These are phyloP conservation scores for Sclerurus mexicanus DNA, from an alignment of 2,113 vertebrate species.

Conservation along the genomic window DNA sequence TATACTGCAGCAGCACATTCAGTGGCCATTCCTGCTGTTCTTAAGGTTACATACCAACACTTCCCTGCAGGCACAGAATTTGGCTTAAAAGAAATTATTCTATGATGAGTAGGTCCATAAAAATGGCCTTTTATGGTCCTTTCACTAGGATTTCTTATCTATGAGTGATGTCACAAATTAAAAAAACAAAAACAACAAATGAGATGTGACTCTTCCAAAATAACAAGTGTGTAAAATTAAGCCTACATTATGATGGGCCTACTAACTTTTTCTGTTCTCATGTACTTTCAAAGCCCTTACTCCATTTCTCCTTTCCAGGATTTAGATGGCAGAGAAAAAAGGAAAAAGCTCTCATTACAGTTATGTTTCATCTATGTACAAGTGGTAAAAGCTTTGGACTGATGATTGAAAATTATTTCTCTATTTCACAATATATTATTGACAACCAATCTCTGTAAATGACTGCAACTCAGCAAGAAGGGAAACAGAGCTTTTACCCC, in stretches of 20 bases:
- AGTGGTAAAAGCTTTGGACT: neutral
- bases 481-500: neutral
- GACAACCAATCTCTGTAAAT: neutral
- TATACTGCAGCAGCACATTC: neutral
- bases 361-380: neutral
- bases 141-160: neutral
- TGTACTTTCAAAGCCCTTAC: neutral
- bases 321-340: neutral
- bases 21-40: neutral
- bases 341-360: neutral
- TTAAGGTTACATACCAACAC: neutral
- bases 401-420: neutral
- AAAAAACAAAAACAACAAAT: neutral
- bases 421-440: neutral
- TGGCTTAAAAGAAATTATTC: neutral
- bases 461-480: neutral
- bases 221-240: neutral
- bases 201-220: neutral
- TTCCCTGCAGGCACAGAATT: neutral
- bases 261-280: neutral
- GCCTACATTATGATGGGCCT: accelerated
- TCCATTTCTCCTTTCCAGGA: neutral
- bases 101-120: neutral
- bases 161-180: neutral
- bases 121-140: neutral